Percentiles rank a stretch among this genome's conserved stretches.
Conservation (phyloP, 2,888 invertebrate genomes). For the Acanthococcus lagerstroemiae region DNA sequence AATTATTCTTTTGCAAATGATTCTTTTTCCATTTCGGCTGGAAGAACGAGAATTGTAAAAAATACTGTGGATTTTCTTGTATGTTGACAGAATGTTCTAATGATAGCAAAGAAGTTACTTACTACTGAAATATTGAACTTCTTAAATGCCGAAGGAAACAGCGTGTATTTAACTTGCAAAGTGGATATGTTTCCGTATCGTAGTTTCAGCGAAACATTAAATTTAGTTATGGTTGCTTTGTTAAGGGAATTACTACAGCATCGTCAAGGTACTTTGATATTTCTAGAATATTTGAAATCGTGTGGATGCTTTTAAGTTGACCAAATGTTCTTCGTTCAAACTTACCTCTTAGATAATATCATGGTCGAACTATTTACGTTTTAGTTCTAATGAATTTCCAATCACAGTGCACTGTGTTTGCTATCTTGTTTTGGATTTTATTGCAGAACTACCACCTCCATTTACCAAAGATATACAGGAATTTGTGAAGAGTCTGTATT, state of each 20-base stretch:
- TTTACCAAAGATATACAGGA: constrained; percentile 88
- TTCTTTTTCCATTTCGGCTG: neutral
- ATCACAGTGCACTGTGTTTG: too few species aligned
- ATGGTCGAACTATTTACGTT: too few species aligned
- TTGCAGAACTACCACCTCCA: constrained; percentile 64
- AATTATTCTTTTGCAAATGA: neutral
- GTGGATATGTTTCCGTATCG: constrained; percentile 78
- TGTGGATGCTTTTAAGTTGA: neutral
- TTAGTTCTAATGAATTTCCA: too few species aligned
- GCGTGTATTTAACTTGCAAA: constrained; percentile 52
- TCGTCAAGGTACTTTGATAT: constrained; percentile 51
- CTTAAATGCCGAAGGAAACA: constrained; percentile 73
- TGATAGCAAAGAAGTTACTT: constrained; percentile 71
- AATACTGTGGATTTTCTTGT: neutral
- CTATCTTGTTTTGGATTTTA: too few species aligned
- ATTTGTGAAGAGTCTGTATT: constrained; percentile 77
- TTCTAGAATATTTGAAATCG: neutral
- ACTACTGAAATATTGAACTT: constrained; percentile 71
- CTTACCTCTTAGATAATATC: too few species aligned
- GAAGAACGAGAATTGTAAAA: neutral
- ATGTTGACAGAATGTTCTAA: constrained; percentile 31
- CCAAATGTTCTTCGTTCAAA: neutral
- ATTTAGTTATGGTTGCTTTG: constrained; percentile 83
- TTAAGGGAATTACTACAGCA: constrained; percentile 81
- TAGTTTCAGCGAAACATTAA: constrained; percentile 88